A percentile compares a stretch with the other conserved stretches of the same genome.
phyloP scores from a whole-genome alignment of 2,113 vertebrate species.

The Rhinolophus sinicus region DNA sequence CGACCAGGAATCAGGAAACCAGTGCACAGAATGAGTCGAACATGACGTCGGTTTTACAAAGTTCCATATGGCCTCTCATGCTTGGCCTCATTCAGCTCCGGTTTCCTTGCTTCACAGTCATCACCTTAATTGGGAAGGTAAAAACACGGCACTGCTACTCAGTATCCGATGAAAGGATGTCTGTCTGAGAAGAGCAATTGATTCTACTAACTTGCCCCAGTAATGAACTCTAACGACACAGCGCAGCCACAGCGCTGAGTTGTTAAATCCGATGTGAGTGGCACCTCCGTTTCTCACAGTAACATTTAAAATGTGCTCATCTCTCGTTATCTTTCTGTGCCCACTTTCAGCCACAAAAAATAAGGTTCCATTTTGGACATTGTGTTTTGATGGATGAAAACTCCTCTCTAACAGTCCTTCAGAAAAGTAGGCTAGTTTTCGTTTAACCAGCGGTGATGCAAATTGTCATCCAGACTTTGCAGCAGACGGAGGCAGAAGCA shows the following conservation, averaged over 20 bases:
- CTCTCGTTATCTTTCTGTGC: accelerated
- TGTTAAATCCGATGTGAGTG: not conserved
- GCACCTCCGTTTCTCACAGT: not conserved
- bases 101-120: not conserved
- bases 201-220: not conserved
- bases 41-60: not conserved
- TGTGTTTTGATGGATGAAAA: not conserved
- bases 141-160: too few relatives aligned
- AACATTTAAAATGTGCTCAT: not conserved
- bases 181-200: accelerated
- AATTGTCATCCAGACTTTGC: not conserved
- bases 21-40: accelerated
- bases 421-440: not conserved
- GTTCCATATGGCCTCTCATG: accelerated
- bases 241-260: not conserved
- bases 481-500: too few relatives aligned
- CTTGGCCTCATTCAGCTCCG: not conserved
- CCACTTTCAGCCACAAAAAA: not conserved
- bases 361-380: not conserved
- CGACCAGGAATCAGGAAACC: not conserved
- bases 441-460: not conserved
- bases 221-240: not conserved
- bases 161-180: not conserved
- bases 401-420: not conserved
- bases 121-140: not conserved